Conservation (phyloP, 2,797 vertebrate genomes). For the Ataeniobius toweri region DNA sequence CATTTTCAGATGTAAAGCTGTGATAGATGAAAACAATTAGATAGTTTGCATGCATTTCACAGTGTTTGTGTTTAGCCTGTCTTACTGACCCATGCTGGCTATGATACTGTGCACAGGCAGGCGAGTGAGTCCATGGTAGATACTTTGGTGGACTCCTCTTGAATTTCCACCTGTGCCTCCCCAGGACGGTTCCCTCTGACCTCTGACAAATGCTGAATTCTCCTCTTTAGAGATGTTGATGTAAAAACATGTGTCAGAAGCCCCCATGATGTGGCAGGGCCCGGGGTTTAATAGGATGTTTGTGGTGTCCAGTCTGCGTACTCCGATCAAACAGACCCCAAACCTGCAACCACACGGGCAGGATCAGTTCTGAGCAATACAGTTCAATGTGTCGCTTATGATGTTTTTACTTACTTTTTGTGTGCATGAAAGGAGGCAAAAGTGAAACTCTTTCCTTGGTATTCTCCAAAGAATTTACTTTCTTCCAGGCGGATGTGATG, state of each 20-base stretch:
- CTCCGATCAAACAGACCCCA: constrained; percentile 85
- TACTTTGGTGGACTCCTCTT: constrained; percentile 73
- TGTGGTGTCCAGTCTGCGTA: constrained; percentile 82
- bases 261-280: constrained; percentile 86
- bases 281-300: constrained; percentile 87
- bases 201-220: constrained; percentile 85
- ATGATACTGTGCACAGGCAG: constrained; percentile 88
- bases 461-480: constrained; percentile 88
- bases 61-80: background rate
- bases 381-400: background rate
- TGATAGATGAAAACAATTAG: constrained; percentile 3
- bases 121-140: constrained; percentile 86
- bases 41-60: background rate
- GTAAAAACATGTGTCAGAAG: constrained; percentile 86
- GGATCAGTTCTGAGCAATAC: constrained; percentile 1
- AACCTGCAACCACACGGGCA: constrained; percentile 71
- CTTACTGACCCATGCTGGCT: constrained; percentile 87
- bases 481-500: constrained; percentile 87
- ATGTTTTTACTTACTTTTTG: constrained; percentile 80
- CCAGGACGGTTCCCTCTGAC: constrained; percentile 79
- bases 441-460: constrained; percentile 88
- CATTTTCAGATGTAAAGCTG: constrained; percentile 28
- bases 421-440: constrained; percentile 88
- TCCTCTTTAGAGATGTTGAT: constrained; percentile 90
- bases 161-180: constrained; percentile 71